Conservation (phyloP, 2,797 vertebrate species). For the Siniperca obscura region DNA sequence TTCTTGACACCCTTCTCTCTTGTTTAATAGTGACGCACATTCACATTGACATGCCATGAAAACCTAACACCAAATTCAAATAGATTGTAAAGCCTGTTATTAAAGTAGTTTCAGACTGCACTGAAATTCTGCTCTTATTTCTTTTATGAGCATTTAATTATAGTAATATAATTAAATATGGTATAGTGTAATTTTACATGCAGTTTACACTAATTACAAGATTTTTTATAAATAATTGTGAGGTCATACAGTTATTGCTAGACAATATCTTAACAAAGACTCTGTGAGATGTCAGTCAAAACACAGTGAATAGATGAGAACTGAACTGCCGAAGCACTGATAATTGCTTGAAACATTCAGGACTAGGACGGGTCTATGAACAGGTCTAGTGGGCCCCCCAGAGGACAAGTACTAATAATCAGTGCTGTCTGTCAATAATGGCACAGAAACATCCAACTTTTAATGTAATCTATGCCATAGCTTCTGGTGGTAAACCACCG, state of each 20-base stretch:
- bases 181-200: not conserved
- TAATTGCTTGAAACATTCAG: conserved; percentile 16
- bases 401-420: conserved; percentile 48
- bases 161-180: not conserved
- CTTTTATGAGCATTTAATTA: conserved; percentile 20
- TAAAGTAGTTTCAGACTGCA: conserved; percentile 19
- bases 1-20: conserved; percentile 57
- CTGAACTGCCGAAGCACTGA: not conserved
- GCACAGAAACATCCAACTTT: conserved; percentile 26
- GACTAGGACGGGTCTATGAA: conserved; percentile 25
- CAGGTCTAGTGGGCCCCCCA: conserved; percentile 70
- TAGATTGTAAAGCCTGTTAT: conserved; percentile 38
- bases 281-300: not conserved
- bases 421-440: conserved; percentile 4
- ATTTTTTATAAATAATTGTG: conserved; percentile 16
- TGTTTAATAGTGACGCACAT: conserved; percentile 58
- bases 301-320: not conserved
- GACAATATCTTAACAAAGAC: conserved; percentile 14
- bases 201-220: conserved; percentile 17
- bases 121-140: conserved; percentile 11
- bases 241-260: not conserved
- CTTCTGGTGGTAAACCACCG: conserved; percentile 43
- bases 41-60: conserved; percentile 53
- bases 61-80: conserved; percentile 46
- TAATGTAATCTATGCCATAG: conserved; percentile 7